Evolutionary conservation across 2,888 invertebrate species (phyloP).

Genomic region (Danaus chrysippus): DNA sequence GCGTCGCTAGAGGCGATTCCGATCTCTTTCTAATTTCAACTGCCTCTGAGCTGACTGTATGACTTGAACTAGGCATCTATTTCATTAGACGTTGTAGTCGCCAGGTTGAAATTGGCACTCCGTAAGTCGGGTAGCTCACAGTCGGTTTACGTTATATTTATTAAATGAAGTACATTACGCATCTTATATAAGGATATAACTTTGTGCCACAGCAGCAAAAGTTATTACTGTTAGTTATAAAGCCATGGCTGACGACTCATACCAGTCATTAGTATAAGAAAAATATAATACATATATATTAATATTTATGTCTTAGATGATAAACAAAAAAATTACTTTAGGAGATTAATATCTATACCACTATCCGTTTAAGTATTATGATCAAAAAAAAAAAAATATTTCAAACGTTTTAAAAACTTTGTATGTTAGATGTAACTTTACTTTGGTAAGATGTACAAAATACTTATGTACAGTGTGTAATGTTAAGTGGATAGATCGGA

Average conservation of each 20-base stretch:
- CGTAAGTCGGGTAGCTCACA: slow-evolving; percentile 31
- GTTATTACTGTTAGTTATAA: slow-evolving; percentile 51
- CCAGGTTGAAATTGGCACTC: slow-evolving; percentile 26
- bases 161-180: slow-evolving; percentile 27
- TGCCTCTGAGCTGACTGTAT: slow-evolving; percentile 30
- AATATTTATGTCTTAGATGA: slow-evolving; percentile 61
- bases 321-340: slow-evolving; percentile 62
- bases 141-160: slow-evolving; percentile 26
- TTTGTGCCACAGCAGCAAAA: slow-evolving; percentile 46
- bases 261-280: slow-evolving; percentile 69
- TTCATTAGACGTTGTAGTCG: slow-evolving; percentile 21
- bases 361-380: slow-evolving; percentile 75
- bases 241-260: slow-evolving; percentile 66
- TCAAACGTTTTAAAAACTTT: slow-evolving; percentile 70
- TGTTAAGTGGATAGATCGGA: slow-evolving; percentile 41
- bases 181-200: slow-evolving; percentile 30
- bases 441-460: slow-evolving; percentile 74
- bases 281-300: slow-evolving; percentile 62
- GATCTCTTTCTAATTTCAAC: slow-evolving; percentile 34
- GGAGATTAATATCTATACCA: slow-evolving; percentile 73
- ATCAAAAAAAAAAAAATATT: slow-evolving; percentile 61
- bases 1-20: slow-evolving; percentile 32
- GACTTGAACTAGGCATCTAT: slow-evolving; percentile 27
- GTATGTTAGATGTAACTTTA: slow-evolving; percentile 55
- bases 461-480: slow-evolving; percentile 72